Conservation (phyloP, 2,113 vertebrate species). For the Perca schrenkii region DNA sequence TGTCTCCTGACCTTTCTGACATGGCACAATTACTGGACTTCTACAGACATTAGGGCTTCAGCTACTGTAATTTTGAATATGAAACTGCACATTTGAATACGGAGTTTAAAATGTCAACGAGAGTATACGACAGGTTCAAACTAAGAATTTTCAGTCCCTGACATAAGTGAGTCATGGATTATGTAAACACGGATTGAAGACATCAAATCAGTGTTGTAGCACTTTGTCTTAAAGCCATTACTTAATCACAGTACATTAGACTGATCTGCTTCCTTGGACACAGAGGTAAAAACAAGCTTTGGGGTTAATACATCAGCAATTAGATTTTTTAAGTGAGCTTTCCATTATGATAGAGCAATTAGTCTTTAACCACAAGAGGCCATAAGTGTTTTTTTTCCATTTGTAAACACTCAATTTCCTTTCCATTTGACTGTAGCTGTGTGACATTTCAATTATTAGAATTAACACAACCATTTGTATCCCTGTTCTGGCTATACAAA, state of each 20-base stretch:
- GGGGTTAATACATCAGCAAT: constrained; percentile 15
- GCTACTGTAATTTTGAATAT: background rate
- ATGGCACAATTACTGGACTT: background rate
- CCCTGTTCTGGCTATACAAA: background rate
- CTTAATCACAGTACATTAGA: background rate
- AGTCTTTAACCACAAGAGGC: background rate
- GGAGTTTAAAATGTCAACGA: background rate
- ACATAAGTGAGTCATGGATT: background rate
- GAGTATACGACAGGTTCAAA: background rate
- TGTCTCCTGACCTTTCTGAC: background rate
- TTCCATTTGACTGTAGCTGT: background rate
- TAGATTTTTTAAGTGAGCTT: background rate
- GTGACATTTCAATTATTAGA: background rate
- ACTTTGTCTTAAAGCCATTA: background rate
- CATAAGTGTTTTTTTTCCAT: background rate
- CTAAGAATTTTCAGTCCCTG: background rate
- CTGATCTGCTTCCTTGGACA: background rate
- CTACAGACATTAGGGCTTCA: background rate
- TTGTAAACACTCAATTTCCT: background rate
- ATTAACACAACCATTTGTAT: background rate
- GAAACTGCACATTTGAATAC: background rate
- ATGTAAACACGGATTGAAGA: background rate
- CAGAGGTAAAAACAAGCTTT: background rate
- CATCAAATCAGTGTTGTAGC: background rate
- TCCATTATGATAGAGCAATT: background rate